A percentile compares a stretch with the other conserved stretches of the same genome.
These are phyloP conservation scores for Pinctada fucata DNA, from an alignment of 2,888 invertebrate species.

Conservation along the genomic window DNA sequence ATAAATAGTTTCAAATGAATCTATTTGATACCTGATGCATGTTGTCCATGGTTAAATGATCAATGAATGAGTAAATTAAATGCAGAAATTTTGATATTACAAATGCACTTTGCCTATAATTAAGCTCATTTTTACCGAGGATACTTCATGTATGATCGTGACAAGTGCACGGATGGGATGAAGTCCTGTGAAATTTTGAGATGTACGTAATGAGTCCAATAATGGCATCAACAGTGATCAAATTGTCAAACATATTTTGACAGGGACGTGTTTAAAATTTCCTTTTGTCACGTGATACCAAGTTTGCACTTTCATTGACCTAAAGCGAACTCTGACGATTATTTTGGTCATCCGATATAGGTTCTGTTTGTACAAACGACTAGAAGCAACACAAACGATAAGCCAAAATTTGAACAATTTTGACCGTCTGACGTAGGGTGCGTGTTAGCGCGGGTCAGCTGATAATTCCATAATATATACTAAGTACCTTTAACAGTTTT, in stretches of 20 bases:
- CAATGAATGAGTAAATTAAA: no score
- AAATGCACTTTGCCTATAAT: no score
- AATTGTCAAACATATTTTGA: neutral
- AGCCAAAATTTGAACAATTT: neutral
- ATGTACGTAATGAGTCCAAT: neutral
- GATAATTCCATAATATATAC: neutral
- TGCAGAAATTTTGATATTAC: no score
- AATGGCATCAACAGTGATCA: neutral
- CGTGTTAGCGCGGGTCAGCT: neutral
- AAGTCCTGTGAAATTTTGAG: neutral
- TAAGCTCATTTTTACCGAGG: no score
- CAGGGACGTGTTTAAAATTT: neutral
- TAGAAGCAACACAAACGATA: no score
- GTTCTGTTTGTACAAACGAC: no score
- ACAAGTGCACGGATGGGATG: no score
- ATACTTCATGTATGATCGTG: no score
- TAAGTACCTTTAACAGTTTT: neutral
- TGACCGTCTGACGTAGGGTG: neutral
- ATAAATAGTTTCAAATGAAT: no score
- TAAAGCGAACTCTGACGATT: neutral
- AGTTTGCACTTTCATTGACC: conserved; percentile 16
- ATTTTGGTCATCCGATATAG: conserved; percentile 8
- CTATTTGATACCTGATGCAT: no score
- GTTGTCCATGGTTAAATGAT: no score
- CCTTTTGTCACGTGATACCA: neutral